Evolutionary conservation across 2,888 invertebrate genomes (phyloP).

Genomic region (Synergus itoensis): DNA sequence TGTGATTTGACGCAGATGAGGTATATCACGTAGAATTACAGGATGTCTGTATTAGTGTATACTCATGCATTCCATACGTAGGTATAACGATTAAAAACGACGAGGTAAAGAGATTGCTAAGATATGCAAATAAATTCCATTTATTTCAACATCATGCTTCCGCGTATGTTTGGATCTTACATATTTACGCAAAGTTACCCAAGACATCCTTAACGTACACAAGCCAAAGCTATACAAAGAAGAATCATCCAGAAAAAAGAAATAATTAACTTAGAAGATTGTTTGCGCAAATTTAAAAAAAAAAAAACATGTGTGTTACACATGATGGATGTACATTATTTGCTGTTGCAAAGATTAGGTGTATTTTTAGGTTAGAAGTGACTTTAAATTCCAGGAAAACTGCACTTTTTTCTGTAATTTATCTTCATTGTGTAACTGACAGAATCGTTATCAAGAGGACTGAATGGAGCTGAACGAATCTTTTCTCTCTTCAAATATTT

Average conservation of each 20-base stretch:
- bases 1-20: constrained; percentile 17
- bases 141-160: constrained; percentile 30
- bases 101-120: constrained; percentile 29
- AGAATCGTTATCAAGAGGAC: not conserved
- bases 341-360: not conserved
- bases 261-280: constrained; percentile 3
- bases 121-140: constrained; percentile 36
- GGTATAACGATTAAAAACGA: constrained; percentile 22
- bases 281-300: not conserved
- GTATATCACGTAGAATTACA: constrained; percentile 7
- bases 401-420: not conserved
- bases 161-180: constrained; percentile 5
- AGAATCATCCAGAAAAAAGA: not conserved
- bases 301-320: not conserved
- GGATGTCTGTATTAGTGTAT: not conserved
- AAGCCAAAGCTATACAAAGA: not conserved
- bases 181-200: not conserved
- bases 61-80: constrained; percentile 12
- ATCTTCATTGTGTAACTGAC: not conserved
- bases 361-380: not conserved
- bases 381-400: not conserved
- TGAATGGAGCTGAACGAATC: not conserved
- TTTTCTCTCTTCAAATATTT: not conserved
- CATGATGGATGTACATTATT: not conserved
- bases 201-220: not conserved